A percentile compares a stretch with the other conserved stretches of the same genome.
phyloP scores from a whole-genome alignment of 1,140 invertebrate species.

The Hyphantria cunea region DNA sequence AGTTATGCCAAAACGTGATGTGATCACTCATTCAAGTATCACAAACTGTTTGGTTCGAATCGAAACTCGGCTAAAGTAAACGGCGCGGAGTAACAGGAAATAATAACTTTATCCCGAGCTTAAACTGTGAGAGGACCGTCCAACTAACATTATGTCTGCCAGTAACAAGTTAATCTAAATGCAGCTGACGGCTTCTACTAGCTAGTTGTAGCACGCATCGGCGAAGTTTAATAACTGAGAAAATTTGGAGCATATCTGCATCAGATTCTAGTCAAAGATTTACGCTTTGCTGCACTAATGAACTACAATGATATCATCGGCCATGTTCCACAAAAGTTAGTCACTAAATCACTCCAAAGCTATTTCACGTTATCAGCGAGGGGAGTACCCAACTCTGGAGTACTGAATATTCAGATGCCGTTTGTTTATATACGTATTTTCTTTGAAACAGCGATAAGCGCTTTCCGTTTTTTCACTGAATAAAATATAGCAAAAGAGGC shows the following conservation, averaged over 20 bases:
- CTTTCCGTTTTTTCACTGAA: conserved; percentile 62
- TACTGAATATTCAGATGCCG: conserved; percentile 65
- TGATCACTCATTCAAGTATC: conserved; percentile 75
- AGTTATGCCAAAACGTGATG: conserved; percentile 67
- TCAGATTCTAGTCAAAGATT: conserved; percentile 44
- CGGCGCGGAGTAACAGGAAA: conserved; percentile 72
- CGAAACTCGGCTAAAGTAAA: conserved; percentile 75
- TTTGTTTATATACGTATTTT: conserved; percentile 75
- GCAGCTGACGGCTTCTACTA: conserved; percentile 66
- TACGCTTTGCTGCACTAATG: conserved; percentile 27
- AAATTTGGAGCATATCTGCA: conserved; percentile 55
- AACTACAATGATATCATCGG: conserved; percentile 34
- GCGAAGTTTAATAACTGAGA: conserved; percentile 70
- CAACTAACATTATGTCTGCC: conserved; percentile 78
- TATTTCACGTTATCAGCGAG: conserved; percentile 59
- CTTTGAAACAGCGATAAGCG: conserved; percentile 67
- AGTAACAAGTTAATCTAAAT: conserved; percentile 81
- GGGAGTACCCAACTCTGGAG: conserved; percentile 53
- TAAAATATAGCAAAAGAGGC: conserved; percentile 67
- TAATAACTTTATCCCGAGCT: conserved; percentile 77
- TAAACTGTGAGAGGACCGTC: conserved; percentile 67
- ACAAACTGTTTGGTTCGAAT: conserved; percentile 65
- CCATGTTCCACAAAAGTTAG: conserved; percentile 48
- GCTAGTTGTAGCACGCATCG: conserved; percentile 66
- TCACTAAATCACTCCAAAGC: conserved; percentile 55